These are phyloP conservation scores for Triplophysa bombifrons DNA, from an alignment of 2,797 vertebrate species.

Conservation along the genomic window DNA sequence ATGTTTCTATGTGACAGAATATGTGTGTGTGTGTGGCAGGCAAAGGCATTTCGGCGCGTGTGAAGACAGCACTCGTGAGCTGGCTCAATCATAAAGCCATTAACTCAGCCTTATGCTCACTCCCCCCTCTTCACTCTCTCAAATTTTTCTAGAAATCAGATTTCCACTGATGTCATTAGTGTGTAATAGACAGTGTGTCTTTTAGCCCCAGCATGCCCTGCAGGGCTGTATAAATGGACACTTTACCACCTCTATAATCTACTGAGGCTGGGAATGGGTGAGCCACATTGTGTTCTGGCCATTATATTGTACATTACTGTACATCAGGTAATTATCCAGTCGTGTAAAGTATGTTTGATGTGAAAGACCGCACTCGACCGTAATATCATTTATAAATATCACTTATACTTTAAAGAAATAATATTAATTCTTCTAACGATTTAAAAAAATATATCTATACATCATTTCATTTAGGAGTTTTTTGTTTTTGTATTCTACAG, in stretches of 20 bases:
- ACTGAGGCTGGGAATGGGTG: conserved; percentile 32
- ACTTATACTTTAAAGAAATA: neutral
- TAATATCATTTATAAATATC: neutral
- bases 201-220: conserved; percentile 60
- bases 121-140: conserved; percentile 15
- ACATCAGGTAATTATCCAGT: conserved; percentile 15
- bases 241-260: conserved; percentile 53
- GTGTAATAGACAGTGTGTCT: conserved; percentile 65
- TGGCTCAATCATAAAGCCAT: conserved; percentile 56
- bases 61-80: conserved; percentile 48
- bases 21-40: neutral
- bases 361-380: neutral
- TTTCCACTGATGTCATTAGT: conserved; percentile 71
- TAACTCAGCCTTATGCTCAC: conserved; percentile 46
- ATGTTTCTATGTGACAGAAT: neutral
- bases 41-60: conserved; percentile 26
- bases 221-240: conserved; percentile 68
- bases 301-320: conserved; percentile 28
- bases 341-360: conserved; percentile 4
- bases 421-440: neutral
- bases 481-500: neutral
- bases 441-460: too few relatives aligned
- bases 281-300: conserved; percentile 21
- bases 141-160: conserved; percentile 56
- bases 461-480: neutral